A percentile compares a stretch with the other conserved stretches of the same genome.
Conservation (phyloP, 1,140 invertebrate species). For the Panagrolaimus sp. region DNA sequence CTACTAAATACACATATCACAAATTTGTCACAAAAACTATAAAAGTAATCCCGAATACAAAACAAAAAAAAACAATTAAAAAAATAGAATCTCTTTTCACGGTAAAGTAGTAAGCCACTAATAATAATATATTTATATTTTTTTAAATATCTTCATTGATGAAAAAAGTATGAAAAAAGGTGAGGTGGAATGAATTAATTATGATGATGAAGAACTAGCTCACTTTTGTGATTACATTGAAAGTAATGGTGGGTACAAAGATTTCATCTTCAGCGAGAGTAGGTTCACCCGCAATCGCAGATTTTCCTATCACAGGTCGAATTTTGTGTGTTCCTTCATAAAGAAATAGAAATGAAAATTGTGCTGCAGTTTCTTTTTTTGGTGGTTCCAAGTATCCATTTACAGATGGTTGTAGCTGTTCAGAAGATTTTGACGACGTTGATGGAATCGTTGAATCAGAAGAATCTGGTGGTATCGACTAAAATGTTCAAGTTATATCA, state of each 20-base stretch:
- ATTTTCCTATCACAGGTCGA: conserved; percentile 30
- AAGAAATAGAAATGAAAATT: conserved; percentile 47
- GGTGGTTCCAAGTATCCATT: conserved; percentile 26
- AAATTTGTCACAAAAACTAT: not conserved
- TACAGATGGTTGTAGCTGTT: not conserved
- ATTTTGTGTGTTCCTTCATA: conserved; percentile 54
- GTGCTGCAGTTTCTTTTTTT: conserved; percentile 13
- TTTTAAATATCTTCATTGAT: not conserved
- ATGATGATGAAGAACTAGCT: not conserved
- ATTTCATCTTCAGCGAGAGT: conserved; percentile 41
- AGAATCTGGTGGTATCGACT: conserved; percentile 21
- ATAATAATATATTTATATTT: not conserved
- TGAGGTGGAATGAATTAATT: not conserved
- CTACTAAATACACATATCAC: not conserved
- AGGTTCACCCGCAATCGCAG: not conserved
- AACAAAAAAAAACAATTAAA: not conserved
- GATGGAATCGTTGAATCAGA: not conserved
- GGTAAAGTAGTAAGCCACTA: too few relatives aligned
- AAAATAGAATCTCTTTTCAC: conserved; percentile 4
- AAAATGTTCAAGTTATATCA: conserved; percentile 7
- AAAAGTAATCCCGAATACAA: not conserved
- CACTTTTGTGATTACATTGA: conserved; percentile 42
- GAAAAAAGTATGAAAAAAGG: not conserved
- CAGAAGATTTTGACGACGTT: not conserved
- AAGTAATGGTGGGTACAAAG: conserved; percentile 43